A percentile compares a stretch with the other conserved stretches of the same genome.
phyloP scores from a whole-genome alignment of 2,797 vertebrate species.

The Urophycis tenuis region DNA sequence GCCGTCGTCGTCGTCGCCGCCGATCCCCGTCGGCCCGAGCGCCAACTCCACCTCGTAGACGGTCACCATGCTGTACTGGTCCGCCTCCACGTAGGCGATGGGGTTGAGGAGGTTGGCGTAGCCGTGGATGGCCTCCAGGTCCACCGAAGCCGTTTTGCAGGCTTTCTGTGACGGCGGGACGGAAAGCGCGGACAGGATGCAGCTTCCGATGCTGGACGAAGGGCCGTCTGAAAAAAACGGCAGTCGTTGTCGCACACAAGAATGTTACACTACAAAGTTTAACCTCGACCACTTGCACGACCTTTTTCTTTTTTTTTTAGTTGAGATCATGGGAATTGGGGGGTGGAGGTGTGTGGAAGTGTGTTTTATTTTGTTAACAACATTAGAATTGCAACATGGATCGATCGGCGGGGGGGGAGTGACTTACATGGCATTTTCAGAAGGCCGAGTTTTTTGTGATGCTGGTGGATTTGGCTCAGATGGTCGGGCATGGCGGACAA shows the following conservation, averaged over 20 bases:
- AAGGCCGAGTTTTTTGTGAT: constrained; percentile 50
- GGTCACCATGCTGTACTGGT: constrained; percentile 62
- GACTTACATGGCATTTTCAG: constrained; percentile 56
- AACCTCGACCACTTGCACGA: neutral
- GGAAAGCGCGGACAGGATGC: constrained; percentile 66
- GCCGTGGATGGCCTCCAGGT: constrained; percentile 41
- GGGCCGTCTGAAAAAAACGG: too few relatives aligned
- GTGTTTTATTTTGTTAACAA: neutral
- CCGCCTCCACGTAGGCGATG: constrained; percentile 45
- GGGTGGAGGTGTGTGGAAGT: neutral
- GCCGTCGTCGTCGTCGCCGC: too few relatives aligned
- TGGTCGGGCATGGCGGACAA: constrained; percentile 52
- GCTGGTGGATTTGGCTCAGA: constrained; percentile 49
- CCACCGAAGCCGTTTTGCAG: constrained; percentile 48
- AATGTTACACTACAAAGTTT: neutral
- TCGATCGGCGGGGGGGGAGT: neutral
- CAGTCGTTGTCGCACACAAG: too few relatives aligned
- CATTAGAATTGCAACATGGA: neutral
- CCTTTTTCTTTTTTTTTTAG: neutral
- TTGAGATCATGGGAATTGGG: neutral
- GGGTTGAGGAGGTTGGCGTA: constrained; percentile 54
- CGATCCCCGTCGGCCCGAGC: constrained; percentile 43
- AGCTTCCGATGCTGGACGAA: constrained; percentile 54
- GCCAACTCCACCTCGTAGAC: constrained; percentile 67
- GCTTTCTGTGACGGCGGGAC: constrained; percentile 64